Conservation (phyloP, 2,888 invertebrate genomes). For the Metallyticus violacea region DNA sequence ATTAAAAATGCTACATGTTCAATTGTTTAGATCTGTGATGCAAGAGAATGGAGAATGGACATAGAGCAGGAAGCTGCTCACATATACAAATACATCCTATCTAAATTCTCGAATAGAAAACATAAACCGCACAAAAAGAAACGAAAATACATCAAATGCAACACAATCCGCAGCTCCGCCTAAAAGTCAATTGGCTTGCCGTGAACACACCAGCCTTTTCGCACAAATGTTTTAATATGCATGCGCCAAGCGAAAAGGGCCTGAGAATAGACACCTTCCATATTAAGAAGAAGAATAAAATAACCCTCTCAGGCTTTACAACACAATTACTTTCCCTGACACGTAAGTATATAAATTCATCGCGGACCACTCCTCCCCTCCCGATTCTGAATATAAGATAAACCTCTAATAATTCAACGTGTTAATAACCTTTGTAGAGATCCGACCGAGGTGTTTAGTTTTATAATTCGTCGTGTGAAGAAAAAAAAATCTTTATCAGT, state of each 20-base stretch:
- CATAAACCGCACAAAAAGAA: no score
- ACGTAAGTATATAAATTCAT: background rate
- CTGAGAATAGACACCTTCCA: background rate
- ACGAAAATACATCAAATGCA: no score
- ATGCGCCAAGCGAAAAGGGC: background rate
- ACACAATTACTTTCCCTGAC: background rate
- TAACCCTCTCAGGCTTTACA: background rate
- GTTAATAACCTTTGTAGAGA: slow-evolving; percentile 12
- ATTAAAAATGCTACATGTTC: no score
- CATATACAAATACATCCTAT: no score
- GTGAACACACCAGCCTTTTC: background rate
- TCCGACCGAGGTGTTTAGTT: slow-evolving; percentile 8
- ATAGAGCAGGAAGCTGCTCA: no score
- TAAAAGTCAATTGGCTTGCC: no score
- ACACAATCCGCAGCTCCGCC: no score
- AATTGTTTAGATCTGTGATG: no score
- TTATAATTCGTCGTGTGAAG: slow-evolving; percentile 2
- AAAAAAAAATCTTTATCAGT: slow-evolving; percentile 15
- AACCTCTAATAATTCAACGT: background rate
- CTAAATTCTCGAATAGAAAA: no score
- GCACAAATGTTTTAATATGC: background rate
- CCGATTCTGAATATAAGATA: background rate
- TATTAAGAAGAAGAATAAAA: background rate
- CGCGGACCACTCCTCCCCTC: background rate
- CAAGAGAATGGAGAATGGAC: no score